phyloP scores from a whole-genome alignment of 2,888 invertebrate species.

The Diarsia brunnea region DNA sequence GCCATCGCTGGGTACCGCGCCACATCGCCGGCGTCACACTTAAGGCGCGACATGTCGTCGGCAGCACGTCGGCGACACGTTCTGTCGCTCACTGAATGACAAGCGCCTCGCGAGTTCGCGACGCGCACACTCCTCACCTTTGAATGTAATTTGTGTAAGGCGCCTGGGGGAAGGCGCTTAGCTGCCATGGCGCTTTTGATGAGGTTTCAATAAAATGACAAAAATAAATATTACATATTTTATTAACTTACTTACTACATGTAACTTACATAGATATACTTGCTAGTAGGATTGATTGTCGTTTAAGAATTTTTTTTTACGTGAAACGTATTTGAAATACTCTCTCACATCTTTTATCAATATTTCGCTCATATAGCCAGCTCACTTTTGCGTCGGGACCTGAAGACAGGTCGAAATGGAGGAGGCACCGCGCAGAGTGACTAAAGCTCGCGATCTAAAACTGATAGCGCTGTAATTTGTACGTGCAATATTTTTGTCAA shows the following conservation, averaged over 20 bases:
- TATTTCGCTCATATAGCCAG: not conserved
- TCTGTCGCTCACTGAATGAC: slow-evolving; percentile 13
- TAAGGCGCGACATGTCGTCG: not conserved
- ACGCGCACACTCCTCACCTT: not conserved
- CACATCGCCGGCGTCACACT: not conserved
- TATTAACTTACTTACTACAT: slow-evolving; percentile 3
- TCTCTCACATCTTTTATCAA: too few relatives aligned
- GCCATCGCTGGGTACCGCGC: not conserved
- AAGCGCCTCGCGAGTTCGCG: not conserved
- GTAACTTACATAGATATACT: not conserved
- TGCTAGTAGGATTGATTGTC: not conserved
- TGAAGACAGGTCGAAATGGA: not conserved
- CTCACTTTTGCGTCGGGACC: not conserved
- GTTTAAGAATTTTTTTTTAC: not conserved
- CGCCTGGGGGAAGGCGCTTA: too few relatives aligned
- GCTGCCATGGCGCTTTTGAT: not conserved
- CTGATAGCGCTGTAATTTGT: not conserved
- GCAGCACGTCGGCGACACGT: not conserved
- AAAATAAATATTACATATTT: not conserved
- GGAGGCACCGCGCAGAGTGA: not conserved
- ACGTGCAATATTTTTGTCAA: not conserved
- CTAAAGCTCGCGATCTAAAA: not conserved
- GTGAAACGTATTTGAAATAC: not conserved
- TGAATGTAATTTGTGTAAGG: slow-evolving; percentile 10
- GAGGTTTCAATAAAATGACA: not conserved